A percentile compares a stretch with the other conserved stretches of the same genome.
Evolutionary conservation across 2,113 vertebrate genomes (phyloP).

Genomic region (Burhinus bistriatus): DNA sequence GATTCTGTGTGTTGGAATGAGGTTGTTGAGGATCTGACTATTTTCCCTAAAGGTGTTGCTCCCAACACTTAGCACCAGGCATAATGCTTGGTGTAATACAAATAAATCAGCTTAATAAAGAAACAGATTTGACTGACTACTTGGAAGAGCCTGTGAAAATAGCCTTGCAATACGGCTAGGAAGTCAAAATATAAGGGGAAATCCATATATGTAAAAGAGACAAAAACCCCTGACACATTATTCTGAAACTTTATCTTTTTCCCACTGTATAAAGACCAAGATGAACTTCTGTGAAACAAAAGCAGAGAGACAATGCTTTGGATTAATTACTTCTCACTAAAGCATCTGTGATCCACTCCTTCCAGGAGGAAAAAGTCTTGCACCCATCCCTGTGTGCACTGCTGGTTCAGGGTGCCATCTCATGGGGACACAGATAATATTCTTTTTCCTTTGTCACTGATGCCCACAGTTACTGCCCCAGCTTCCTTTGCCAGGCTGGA

Average conservation of each 20-base stretch:
- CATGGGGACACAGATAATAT: not conserved
- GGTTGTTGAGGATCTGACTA: not conserved
- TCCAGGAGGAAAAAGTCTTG: not conserved
- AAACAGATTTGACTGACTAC: not conserved
- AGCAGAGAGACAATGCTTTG: not conserved
- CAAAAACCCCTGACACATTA: not conserved
- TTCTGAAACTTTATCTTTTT: not conserved
- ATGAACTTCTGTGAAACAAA: not conserved
- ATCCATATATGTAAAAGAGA: not conserved
- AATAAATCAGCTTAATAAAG: not conserved
- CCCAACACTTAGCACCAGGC: not conserved
- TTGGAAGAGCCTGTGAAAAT: not conserved
- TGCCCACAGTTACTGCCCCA: not conserved
- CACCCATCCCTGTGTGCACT: not conserved
- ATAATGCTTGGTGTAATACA: not conserved
- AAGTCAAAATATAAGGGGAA: not conserved
- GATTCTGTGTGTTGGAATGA: not conserved
- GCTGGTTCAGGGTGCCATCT: slow-evolving; percentile 10
- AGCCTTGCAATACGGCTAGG: not conserved
- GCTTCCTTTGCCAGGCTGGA: not conserved
- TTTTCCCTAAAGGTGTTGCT: not conserved
- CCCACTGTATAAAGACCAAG: not conserved
- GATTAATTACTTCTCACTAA: not conserved
- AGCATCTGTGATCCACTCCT: not conserved
- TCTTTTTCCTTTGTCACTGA: not conserved